Conservation (phyloP, 2,888 invertebrate species). For the Pheosia gnoma region DNA sequence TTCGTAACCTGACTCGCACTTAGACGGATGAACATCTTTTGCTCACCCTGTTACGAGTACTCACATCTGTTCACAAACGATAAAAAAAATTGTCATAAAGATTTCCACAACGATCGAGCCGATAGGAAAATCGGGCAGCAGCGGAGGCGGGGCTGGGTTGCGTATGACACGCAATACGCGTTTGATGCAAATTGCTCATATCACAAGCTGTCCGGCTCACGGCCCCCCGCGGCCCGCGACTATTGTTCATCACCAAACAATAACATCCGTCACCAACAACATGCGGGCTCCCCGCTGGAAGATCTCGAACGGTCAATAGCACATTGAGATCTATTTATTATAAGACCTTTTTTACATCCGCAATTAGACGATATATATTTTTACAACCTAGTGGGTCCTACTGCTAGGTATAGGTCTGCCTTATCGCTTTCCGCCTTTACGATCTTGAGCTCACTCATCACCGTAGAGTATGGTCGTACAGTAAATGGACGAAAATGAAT, state of each 20-base stretch:
- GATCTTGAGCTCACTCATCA: no score
- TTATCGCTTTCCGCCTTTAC: no score
- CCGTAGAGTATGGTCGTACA: no score
- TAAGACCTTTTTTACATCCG: no score
- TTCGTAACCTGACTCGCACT: no score
- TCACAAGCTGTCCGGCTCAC: constrained; percentile 1
- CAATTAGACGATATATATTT: no score
- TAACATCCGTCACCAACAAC: background rate
- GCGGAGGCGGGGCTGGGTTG: background rate
- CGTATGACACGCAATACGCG: constrained; percentile 1
- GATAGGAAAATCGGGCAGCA: background rate
- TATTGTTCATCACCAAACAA: background rate
- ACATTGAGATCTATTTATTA: background rate
- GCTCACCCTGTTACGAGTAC: no score
- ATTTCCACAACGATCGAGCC: background rate
- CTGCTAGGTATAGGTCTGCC: no score
- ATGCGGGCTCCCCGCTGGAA: background rate
- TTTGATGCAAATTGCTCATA: constrained; percentile 4
- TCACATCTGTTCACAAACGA: no score
- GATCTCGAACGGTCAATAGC: background rate
- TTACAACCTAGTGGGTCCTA: no score
- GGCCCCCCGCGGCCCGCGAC: constrained; percentile 2
- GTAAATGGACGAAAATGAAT: no score
- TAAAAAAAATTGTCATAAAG: background rate
- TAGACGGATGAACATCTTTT: no score